Evolutionary conservation across 2,888 invertebrate genomes (phyloP), one percentile per base, ranked within the genome.

Genomic region (Augochlorella aurata): DNA sequence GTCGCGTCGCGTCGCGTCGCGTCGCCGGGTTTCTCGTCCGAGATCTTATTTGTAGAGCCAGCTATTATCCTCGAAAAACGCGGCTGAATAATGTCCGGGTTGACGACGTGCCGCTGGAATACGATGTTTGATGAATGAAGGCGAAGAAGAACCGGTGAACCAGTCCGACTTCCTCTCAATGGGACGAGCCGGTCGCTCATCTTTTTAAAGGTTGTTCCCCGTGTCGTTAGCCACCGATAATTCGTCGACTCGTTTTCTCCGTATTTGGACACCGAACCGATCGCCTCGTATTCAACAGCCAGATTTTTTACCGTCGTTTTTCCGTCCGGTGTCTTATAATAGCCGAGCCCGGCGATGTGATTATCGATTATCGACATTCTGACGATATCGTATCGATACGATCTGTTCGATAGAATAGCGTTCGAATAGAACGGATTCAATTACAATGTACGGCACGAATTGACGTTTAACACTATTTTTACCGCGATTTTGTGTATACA

Each of bases 61-160:
- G 82, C 85, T 82, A 85, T 85, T 85, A 85, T 85, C 84, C n/a
- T 79, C 84, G 78, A 73, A 70, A 79, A 85, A 84, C 76, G 84
- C 50, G 49, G 69, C 66, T 79, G 81, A 78, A 83, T 84, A 78
- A 84, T 78, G 84, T 78, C 73, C 74, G 67, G 77, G 73, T 81
- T 77, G 81, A 68, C 77, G 77, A 73, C 54, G 80, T 47, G 79
- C 75, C 29, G 77, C 66, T 74, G 78, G 85, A 82, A 85, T 85
- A 82, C 81, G 81, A 85, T 85, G 86, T 89, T 89, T 90, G 90
- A 92, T 92, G 92, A 92, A 92, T 92, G 92, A 91, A 92, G 89
- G 82, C 84, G 88, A 84, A 76, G 81, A 88, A 76, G 82, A 82
- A 79, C 74, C 80, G 44, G 81, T 49, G 87, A 82, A 80, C 81